Evolutionary conservation across 1,140 invertebrate genomes (phyloP).

Genomic region (Diploscapter pachys): DNA sequence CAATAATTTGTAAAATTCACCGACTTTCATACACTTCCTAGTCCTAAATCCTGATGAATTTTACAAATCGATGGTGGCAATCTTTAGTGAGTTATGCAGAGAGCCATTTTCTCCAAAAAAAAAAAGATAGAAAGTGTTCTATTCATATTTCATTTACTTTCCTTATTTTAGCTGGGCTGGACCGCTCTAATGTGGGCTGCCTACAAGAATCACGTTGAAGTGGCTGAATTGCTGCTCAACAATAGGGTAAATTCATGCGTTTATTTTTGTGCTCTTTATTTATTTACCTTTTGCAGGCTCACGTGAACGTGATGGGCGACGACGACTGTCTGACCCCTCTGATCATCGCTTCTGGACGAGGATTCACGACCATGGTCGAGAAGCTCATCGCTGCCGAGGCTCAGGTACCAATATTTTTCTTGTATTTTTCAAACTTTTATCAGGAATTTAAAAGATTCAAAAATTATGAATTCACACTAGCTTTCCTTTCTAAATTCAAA

Average conservation of each 20-base stretch:
- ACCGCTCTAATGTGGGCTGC: constrained; percentile 94
- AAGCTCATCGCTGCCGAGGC: constrained; percentile 83
- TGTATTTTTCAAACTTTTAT: too few species aligned
- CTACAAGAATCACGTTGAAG: constrained; percentile 80
- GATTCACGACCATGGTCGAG: constrained; percentile 78
- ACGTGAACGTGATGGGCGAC: constrained; percentile 90
- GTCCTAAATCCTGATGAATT: too few species aligned
- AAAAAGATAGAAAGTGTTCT: constrained; percentile 19
- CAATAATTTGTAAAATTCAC: too few species aligned
- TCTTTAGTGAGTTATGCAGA: too few species aligned
- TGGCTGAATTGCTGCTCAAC: constrained; percentile 77
- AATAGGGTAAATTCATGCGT: background rate
- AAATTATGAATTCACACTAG: too few species aligned
- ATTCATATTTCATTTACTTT: too few species aligned
- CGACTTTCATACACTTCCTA: too few species aligned
- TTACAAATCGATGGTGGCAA: too few species aligned
- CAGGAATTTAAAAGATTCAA: too few species aligned
- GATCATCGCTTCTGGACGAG: constrained; percentile 87
- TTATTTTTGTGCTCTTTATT: too few species aligned
- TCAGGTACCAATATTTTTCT: constrained; percentile 67
- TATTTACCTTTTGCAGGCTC: constrained; percentile 66
- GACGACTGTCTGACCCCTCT: constrained; percentile 84
- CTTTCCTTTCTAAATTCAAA: too few species aligned
- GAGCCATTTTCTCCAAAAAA: background rate
- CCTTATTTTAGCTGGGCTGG: constrained; percentile 77